A percentile compares a stretch with the other conserved stretches of the same genome.
Evolutionary conservation across 2,113 vertebrate species (phyloP).

Genomic region (Coregonus clupeaformis): DNA sequence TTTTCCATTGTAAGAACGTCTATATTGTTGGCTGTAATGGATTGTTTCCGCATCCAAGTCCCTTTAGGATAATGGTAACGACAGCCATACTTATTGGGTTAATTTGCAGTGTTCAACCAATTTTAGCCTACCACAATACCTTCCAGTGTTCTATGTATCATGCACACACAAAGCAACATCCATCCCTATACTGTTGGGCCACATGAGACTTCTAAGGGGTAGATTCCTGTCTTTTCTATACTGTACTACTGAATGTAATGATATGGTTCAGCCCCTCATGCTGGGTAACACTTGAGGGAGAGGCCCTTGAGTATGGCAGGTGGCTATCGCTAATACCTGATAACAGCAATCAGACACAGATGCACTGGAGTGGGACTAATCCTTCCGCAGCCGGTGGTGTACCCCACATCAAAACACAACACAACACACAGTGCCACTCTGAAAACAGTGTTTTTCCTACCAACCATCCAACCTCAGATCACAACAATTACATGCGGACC

Average conservation of each 20-base stretch:
- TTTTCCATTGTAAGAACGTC: too few relatives aligned
- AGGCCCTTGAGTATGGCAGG: background rate
- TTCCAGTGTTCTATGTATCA: too few relatives aligned
- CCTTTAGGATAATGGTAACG: too few relatives aligned
- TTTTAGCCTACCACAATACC: too few relatives aligned
- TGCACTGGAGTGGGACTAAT: background rate
- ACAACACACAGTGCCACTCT: background rate
- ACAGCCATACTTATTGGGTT: too few relatives aligned
- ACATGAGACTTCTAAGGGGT: too few relatives aligned
- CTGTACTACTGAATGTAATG: background rate
- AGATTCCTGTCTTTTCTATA: too few relatives aligned
- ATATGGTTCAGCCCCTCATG: background rate
- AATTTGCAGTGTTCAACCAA: too few relatives aligned
- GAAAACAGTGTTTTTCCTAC: background rate
- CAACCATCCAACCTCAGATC: constrained; percentile 8
- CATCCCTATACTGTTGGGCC: too few relatives aligned
- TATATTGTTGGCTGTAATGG: too few relatives aligned
- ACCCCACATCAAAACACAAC: background rate
- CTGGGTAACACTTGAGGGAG: background rate
- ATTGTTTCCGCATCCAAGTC: too few relatives aligned
- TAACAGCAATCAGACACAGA: background rate
- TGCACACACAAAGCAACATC: too few relatives aligned
- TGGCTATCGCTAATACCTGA: background rate
- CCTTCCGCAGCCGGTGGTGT: background rate
- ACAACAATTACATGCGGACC: background rate